phyloP scores from a whole-genome alignment of 2,113 vertebrate genomes.

The Chaetorhynchus papuensis region DNA sequence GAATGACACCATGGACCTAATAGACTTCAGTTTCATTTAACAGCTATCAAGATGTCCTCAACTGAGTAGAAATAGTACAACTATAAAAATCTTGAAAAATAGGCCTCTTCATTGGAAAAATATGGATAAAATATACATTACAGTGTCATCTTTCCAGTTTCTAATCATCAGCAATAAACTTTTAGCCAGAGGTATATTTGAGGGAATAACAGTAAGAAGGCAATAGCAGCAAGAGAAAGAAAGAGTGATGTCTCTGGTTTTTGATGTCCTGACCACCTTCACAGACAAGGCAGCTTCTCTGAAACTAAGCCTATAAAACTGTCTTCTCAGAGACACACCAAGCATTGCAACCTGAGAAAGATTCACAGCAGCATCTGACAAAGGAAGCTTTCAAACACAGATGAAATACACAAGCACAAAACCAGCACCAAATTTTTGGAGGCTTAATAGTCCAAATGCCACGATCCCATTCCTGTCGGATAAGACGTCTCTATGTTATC shows the following conservation, averaged over 20 bases:
- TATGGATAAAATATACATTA: neutral
- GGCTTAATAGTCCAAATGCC: neutral
- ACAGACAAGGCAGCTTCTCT: neutral
- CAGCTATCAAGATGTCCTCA: neutral
- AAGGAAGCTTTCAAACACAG: neutral
- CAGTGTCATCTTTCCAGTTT: neutral
- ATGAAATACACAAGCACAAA: neutral
- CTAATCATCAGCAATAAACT: neutral
- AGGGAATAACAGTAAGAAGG: neutral
- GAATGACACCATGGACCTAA: neutral
- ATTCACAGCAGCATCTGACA: neutral
- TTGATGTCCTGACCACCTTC: neutral
- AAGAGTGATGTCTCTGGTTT: neutral
- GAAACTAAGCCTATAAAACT: neutral
- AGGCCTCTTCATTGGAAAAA: neutral
- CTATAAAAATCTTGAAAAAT: neutral
- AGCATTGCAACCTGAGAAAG: neutral
- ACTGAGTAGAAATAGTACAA: neutral
- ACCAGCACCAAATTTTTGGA: neutral
- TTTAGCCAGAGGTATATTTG: neutral
- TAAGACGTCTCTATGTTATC: neutral
- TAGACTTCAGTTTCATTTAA: neutral
- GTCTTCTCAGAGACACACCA: neutral
- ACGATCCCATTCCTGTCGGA: neutral
- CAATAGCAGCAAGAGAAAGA: neutral